Evolutionary conservation across 2,797 vertebrate species (phyloP).

Genomic region (Oreonectes daqikongensis): DNA sequence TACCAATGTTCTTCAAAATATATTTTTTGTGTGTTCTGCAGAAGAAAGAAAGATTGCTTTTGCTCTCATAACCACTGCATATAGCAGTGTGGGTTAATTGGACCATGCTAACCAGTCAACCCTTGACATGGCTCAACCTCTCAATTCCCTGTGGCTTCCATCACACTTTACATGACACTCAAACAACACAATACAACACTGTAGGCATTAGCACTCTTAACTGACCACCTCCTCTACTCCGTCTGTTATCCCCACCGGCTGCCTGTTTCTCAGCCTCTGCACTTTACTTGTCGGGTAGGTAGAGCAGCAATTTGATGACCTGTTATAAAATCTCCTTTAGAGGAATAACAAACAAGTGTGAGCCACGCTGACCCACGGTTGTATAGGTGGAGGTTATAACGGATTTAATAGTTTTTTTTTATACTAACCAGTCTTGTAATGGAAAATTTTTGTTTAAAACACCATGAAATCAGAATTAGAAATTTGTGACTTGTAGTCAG

Average conservation of each 20-base stretch:
- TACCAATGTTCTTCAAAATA: too few species aligned
- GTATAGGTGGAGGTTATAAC: neutral
- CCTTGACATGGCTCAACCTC: neutral
- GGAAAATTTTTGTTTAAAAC: neutral
- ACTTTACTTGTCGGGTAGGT: conserved; percentile 22
- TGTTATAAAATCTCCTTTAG: neutral
- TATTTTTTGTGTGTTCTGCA: too few species aligned
- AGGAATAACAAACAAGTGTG: neutral
- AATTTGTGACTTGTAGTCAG: neutral
- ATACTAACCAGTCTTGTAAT: neutral
- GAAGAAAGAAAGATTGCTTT: too few species aligned
- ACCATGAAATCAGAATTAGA: neutral
- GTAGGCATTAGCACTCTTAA: conserved; percentile 15
- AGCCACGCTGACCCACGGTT: conserved; percentile 4
- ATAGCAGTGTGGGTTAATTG: neutral
- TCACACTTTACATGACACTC: conserved; percentile 15
- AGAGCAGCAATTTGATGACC: neutral
- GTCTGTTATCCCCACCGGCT: conserved; percentile 29
- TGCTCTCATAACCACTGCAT: neutral
- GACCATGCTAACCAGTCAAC: neutral
- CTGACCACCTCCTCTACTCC: too few species aligned
- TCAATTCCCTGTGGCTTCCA: neutral
- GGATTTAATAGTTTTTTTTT: neutral
- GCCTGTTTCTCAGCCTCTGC: conserved; percentile 18
- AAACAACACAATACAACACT: neutral